Evolutionary conservation across 2,888 invertebrate genomes (phyloP), one percentile per base, ranked within the genome.

Genomic region (Philhelius pedissequus): DNA sequence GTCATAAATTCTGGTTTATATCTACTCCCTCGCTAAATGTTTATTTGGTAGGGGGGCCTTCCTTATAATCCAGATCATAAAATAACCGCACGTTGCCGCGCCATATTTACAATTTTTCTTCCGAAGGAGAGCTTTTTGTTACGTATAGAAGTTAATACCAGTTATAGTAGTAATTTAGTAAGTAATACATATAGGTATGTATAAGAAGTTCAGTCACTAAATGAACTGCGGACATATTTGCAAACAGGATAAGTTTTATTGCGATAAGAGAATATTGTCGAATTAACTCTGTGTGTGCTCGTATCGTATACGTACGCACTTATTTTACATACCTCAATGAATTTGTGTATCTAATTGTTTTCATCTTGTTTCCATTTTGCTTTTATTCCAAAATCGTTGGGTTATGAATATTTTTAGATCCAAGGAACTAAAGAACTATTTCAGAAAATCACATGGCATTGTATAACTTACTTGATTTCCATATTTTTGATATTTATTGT

Each of bases 181-280:
- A 35, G 35, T 35, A 54, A 32, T 20, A 43, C 38, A 5, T 18
- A 43, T n/a, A 38, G n/a, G 7, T 8, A 9, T 9, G 45, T 20
- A 45, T 15, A 15, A 8, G 15, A 32, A 54, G 18, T 38, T 58
- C 20, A 8, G 35, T 3, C 13, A 22, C 8, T 58, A 58, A 58
- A 58, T 58, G 56, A 58, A 58, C 35, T 58, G 56, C 22, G 35
- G 38, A 56, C 56, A 58, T 58, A 58, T 58, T 58, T 38, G 20
- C n/a, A 38, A 58, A 8, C 56, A 38, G 56, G 56, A 58, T 58
- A 22, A 58, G 22, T 58, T 58, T 58, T 38, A 38, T 58, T 58
- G 56, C n/a, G 35, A 58, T 22, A 58, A 38, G 38, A 38, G 22
- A 58, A 35, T 58, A 58, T 58, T n/a, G 30, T 38, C n/a, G 9